Evolutionary conservation across 2,113 vertebrate species (phyloP), one percentile per base, ranked within the genome.

Genomic region (Sorex fumeus): DNA sequence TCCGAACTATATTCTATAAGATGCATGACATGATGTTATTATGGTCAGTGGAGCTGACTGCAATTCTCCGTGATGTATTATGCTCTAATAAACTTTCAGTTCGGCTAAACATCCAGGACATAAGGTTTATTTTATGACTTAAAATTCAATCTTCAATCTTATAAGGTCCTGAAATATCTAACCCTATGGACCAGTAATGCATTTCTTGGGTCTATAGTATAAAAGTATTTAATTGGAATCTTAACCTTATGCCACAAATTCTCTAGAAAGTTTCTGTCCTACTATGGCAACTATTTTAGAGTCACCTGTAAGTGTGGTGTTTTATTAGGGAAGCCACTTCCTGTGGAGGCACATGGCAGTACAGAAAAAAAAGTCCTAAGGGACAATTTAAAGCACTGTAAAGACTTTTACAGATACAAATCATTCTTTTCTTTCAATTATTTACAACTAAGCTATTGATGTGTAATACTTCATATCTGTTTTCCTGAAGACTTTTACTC

Each of bases 101-200:
- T 90, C 62, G 74, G 79, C 71, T 84, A 0, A 13, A 13, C 15
- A 21, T 85, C 30, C 27, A 75, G 50, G 57, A 25, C 4, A 84
- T 75, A 75, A 91, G 79, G 57, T 34, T 45, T 89, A 71, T 82
- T 95, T 94, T 91, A 91, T 81, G 81, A 57, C 64, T 96, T 87
- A 85, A 82, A 80, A 57, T 80, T 96, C 57, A 72, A 81, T 90
- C 85, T 96, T 87, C 75, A 91, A 77, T 93, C 91, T 94, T 84
- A 40, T 84, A 72, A 89, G 66, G 47, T 87, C 70, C 30, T 70
- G 84, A 77, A 84, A 87, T 84, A n/a, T 92, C 93, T 88, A 91
- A 83, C 67, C 82, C 3, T 34, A 0, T 82, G 62, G 23, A 36
- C 23, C 1, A 21, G 83, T 87, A 76, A 91, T 84, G 69, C 43